A percentile compares a stretch with the other conserved stretches of the same genome.
Conservation (phyloP, 2,888 invertebrate species). For the Noctua janthina region DNA sequence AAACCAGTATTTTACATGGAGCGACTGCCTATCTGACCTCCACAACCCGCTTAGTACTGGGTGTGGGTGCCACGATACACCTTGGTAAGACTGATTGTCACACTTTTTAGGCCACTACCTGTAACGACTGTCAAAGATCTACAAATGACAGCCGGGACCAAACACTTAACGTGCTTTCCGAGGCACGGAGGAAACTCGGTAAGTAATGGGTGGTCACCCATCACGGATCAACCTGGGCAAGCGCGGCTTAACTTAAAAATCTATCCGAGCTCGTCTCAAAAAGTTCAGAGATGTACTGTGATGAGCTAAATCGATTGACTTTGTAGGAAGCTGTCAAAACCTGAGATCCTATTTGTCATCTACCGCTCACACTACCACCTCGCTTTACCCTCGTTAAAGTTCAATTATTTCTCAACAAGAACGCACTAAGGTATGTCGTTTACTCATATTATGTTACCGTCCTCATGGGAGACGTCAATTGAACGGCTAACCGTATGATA, state of each 20-base stretch:
- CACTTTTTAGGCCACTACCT: neutral
- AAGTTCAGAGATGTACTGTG: neutral
- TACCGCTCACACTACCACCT: slow-evolving; percentile 12
- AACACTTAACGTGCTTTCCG: too few relatives aligned
- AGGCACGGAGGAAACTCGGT: neutral
- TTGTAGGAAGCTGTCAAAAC: neutral
- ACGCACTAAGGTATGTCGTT: slow-evolving; percentile 4
- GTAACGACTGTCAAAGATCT: neutral
- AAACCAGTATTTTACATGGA: too few relatives aligned
- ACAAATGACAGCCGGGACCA: neutral
- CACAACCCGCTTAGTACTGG: too few relatives aligned
- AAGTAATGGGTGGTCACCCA: neutral
- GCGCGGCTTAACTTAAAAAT: neutral
- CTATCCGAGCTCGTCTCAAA: neutral
- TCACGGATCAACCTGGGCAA: neutral
- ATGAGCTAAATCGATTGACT: neutral
- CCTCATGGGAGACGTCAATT: neutral
- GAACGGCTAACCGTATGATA: slow-evolving; percentile 16
- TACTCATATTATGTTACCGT: slow-evolving; percentile 29
- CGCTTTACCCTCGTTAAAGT: slow-evolving; percentile 28
- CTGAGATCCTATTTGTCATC: neutral
- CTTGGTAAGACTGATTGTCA: neutral
- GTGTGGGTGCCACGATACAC: neutral
- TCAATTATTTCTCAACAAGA: slow-evolving; percentile 8
- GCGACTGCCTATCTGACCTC: too few relatives aligned